phyloP scores from a whole-genome alignment of 2,113 vertebrate species.

The Halichoeres trimaculatus region DNA sequence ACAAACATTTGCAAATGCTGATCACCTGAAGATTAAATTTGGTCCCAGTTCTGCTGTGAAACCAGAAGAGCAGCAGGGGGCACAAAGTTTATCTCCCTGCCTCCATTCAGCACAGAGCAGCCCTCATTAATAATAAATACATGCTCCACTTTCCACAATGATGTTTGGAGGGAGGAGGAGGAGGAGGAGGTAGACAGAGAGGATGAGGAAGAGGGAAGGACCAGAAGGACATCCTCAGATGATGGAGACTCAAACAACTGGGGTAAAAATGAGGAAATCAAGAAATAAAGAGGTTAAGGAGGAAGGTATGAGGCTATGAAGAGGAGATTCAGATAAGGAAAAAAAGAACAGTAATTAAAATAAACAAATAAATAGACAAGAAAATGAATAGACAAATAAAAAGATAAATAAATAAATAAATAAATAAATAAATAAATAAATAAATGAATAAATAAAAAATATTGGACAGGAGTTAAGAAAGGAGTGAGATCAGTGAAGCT shows the following conservation, averaged over 20 bases:
- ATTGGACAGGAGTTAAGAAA: too few species aligned
- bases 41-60: conserved; percentile 10
- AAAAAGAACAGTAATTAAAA: too few species aligned
- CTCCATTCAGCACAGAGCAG: conserved; percentile 51
- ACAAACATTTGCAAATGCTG: too few species aligned
- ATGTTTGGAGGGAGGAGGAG: background rate
- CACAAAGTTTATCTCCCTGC: conserved; percentile 37
- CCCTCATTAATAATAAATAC: conserved; percentile 62
- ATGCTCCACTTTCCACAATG: conserved; percentile 61
- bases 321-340: background rate
- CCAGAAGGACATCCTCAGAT: conserved; percentile 4
- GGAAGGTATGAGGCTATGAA: background rate
- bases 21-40: too few species aligned
- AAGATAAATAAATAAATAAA: too few species aligned
- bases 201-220: background rate
- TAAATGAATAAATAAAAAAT: too few species aligned
- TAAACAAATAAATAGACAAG: too few species aligned
- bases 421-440: too few species aligned
- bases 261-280: too few species aligned
- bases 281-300: background rate
- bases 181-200: background rate
- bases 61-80: conserved; percentile 8
- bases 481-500: too few species aligned
- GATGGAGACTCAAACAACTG: background rate
- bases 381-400: too few species aligned